phyloP scores from a whole-genome alignment of 2,113 vertebrate genomes.

The Eleginops maclovinus region DNA sequence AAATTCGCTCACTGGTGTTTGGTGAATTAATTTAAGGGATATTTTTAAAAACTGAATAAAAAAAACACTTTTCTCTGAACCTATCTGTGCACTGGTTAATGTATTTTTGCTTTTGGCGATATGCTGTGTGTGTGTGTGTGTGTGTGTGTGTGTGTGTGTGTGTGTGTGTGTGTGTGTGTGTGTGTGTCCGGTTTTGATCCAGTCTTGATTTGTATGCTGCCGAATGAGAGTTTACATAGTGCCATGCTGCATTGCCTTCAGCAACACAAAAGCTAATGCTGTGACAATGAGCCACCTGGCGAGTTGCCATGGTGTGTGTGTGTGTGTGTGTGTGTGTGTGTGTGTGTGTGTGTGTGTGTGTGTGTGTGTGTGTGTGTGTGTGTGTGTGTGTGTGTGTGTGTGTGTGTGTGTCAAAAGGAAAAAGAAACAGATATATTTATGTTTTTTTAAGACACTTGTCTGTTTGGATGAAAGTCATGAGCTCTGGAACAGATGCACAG shows the following conservation, averaged over 20 bases:
- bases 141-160: constrained; percentile 11
- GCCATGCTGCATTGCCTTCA: constrained; percentile 49
- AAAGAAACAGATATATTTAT: neutral
- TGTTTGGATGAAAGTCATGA: neutral
- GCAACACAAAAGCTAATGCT: constrained; percentile 34
- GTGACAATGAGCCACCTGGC: constrained; percentile 46
- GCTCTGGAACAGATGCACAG: neutral
- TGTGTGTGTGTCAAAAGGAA: constrained; percentile 1
- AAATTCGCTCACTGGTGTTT: constrained; percentile 34
- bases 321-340: neutral
- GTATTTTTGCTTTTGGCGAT: neutral
- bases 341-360: neutral
- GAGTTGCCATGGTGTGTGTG: constrained; percentile 16
- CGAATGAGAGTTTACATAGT: constrained; percentile 47
- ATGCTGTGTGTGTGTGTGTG: neutral
- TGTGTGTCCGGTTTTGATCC: constrained; percentile 18
- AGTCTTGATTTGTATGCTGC: constrained; percentile 26
- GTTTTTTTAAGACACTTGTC: no score
- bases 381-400: neutral
- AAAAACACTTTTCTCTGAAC: no score
- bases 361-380: neutral
- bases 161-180: constrained; percentile 14
- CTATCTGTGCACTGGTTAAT: neutral
- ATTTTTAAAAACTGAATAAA: no score
- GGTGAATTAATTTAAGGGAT: constrained; percentile 49